Evolutionary conservation across 2,113 vertebrate genomes (phyloP), one percentile per base, ranked within the genome.

Genomic region (Microtus ochrogaster): DNA sequence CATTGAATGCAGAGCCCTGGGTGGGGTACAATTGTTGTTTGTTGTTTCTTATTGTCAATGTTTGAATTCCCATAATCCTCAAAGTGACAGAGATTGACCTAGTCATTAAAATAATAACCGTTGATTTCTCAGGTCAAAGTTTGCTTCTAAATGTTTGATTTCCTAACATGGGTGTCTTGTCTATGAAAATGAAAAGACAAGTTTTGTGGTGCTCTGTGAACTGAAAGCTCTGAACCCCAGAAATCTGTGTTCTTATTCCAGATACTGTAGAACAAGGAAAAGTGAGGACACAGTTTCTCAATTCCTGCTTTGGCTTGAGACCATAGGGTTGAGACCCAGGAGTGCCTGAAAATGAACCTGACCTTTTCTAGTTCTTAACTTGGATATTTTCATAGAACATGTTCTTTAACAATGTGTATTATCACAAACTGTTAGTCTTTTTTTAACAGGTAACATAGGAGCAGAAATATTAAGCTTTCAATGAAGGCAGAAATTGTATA

Each of bases 401-500:
- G n/a, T 21, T 83, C 95, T 91, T 76, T 77, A 74, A 68, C 5
- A 26, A 82, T 92, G 47, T 58, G 0, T 74, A n/a, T 81, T 76
- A 65, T 81, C 16, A 55, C 9, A 52, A 12, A 82, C 91, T 89
- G 26, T 74, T 79, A 39, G 41, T 89, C 90, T n/a, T 65, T 63
- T 93, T 90, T 77, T 5, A 28, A 87, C 84, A 77, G 61, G 49
- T 81, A 12, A 1, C 10, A 72, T 82, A 1, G 47, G 78, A 76
- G 11, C 76, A 11, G 30, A 58, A 63, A 88, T 90, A 30, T 55
- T 49, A 89, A 87, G 36, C 16, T 97, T 73, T 66, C 73, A 85
- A 68, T 36, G 39, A 1, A 82, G 68, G 24, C 76, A 93, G 30
- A 96, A 90, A 61, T 96, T 82, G 39, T 61, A 39, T 72, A 28